A percentile compares a stretch with the other conserved stretches of the same genome.
phyloP scores from a whole-genome alignment of 2,888 invertebrate genomes.

The Marasmarcha lunaedactyla region DNA sequence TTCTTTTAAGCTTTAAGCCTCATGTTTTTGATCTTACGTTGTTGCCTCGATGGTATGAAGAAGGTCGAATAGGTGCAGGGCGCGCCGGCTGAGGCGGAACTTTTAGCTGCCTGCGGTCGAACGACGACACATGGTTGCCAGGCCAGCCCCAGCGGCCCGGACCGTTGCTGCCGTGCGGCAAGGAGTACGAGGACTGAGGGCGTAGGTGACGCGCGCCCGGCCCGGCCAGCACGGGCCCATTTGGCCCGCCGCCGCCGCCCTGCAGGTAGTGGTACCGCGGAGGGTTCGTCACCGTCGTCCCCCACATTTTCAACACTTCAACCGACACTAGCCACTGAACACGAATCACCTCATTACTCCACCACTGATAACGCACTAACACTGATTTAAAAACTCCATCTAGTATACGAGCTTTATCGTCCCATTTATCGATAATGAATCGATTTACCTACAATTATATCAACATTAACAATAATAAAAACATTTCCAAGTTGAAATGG shows the following conservation, averaged over 20 bases:
- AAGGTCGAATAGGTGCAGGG: constrained; percentile 49
- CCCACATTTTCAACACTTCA: constrained; percentile 51
- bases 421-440: constrained; percentile 29
- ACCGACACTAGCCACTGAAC: constrained; percentile 32
- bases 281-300: constrained; percentile 57
- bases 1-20: too few species aligned
- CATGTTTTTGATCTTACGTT: constrained; percentile 51
- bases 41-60: constrained; percentile 33
- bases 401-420: constrained; percentile 36
- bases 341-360: constrained; percentile 50
- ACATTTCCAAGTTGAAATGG: not conserved
- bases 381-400: constrained; percentile 33
- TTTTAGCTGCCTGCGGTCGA: constrained; percentile 57
- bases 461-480: not conserved
- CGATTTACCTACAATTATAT: constrained; percentile 24
- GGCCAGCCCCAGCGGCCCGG: constrained; percentile 68
- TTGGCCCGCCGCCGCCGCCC: constrained; percentile 43
- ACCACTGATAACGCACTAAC: constrained; percentile 39
- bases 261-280: constrained; percentile 58
- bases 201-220: constrained; percentile 46
- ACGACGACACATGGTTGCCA: constrained; percentile 63
- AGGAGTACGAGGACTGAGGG: constrained; percentile 63
- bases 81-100: constrained; percentile 57
- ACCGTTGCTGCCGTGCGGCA: constrained; percentile 67
- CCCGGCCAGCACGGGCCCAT: constrained; percentile 46